Evolutionary conservation across 2,888 invertebrate genomes (phyloP).

Genomic region (Cyaniris semiargus): DNA sequence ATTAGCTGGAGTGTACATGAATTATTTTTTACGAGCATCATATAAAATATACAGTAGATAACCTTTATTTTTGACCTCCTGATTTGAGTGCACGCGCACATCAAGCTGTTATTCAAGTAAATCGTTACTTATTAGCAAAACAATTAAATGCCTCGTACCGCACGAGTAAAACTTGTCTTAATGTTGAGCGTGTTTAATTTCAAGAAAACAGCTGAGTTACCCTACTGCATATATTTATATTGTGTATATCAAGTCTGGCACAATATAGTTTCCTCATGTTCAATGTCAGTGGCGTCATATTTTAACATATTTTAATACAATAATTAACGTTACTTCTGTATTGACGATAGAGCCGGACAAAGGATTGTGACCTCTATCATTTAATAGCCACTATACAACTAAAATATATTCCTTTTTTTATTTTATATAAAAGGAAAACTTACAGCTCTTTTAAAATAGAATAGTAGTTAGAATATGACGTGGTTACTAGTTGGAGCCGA

Average conservation of each 20-base stretch:
- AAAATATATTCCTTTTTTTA: background rate
- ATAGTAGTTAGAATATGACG: too few relatives aligned
- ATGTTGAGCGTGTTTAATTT: background rate
- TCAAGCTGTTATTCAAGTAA: background rate
- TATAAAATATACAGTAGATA: background rate
- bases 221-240: background rate
- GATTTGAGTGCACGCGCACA: background rate
- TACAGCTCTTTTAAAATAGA: too few relatives aligned
- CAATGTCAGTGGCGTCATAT: background rate
- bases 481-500: too few relatives aligned
- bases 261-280: conserved; percentile 14
- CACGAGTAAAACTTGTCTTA: background rate
- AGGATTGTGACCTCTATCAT: conserved; percentile 1
- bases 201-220: background rate
- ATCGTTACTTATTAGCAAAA: background rate
- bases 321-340: background rate
- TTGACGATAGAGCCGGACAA: background rate
- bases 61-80: background rate
- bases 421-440: too few relatives aligned
- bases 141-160: background rate
- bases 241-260: background rate
- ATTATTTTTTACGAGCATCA: conserved; percentile 1
- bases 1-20: background rate
- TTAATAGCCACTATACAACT: background rate
- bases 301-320: background rate